Base-by-base conservation (phyloP, 2,888 invertebrate species). In the Clivina fossor region DNA sequence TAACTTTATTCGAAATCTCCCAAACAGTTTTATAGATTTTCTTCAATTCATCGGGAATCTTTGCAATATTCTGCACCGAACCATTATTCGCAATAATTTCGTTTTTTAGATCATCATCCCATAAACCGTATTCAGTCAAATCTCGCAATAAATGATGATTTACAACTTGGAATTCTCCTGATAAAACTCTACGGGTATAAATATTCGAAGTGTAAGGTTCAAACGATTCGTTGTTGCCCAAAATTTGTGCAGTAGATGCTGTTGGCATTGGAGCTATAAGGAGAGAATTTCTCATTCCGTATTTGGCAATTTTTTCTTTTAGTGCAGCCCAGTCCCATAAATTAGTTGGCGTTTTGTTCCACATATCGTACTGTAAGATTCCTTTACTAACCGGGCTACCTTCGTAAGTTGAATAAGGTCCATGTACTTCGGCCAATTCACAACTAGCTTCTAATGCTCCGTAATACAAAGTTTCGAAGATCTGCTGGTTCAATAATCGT, bases 151-250 rank as follows among this genome's bases (percentile, higher is more conserved):
- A 78, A 75, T 99, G 98, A 64, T 94, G 95, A 73, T 99, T 99
- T 0, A 99, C 96, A 16, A 97, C 84, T 80, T 93, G 85, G 70
- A 96, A 97, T 76, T 97, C 96, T 0, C 98, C 98, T 2, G 95
- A 95, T 3, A 97, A 77, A 1, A 99, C 98, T 44, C 96, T 79
- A 62, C 98, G 79, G 15, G 90, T 87, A 74, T 98, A 99, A 64
- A 99, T 93, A 70, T 99, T 99, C 26, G 93, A 95, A 0, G 97
- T 98, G 73, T 97, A 99, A 0, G 99, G 93, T 74, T 99, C 99
- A 68, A 97, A 90, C 0, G 96, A 93, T 74, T 99, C 98, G 71
- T 98, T 99, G 71, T 99, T 99, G 13, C 99, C 99, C 37, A 99
- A 82, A 68, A 99, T 99, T 76, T 99, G 98, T 2, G 99, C 98